Base-by-base conservation (phyloP, 1,140 invertebrate species). In the Tetragnatha versicolor region DNA sequence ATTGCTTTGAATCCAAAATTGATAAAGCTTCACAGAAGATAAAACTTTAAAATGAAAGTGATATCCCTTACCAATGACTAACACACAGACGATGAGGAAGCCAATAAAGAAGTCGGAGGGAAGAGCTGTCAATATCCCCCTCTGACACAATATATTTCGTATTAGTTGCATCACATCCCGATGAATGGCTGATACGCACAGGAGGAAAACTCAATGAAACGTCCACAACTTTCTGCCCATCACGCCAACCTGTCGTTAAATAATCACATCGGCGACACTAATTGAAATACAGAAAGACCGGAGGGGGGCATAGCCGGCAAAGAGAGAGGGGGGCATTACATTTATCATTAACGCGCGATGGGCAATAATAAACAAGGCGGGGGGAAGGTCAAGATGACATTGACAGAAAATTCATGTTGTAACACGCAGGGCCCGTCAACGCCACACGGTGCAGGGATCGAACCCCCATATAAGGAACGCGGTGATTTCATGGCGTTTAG, bases 291-390 rank as follows among this genome's bases (percentile, higher is more conserved):
- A 45, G 31, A 58, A 73, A 27, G 49, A 27, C 27, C 7, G 29
- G 27, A 29, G 65, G 22, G 22, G 29, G 51, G 27, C 29, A 31
- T 31, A 29, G 53, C 14, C 29, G 14, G 33, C 14, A 31, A 55
- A 9, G 14, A 6, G 53, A 25, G 49, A n/a, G n/a, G 49, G 20
- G 9, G n/a, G 3, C 2, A 76, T 76, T 65, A 76, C 73, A 76
- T 76, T 65, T 47, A 76, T 76, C 73, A 76, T 76, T 76, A 76
- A 76, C 73, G 73, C 42, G 73, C 73, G 53, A 65, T 76, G 60
- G 73, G 73, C 73, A 76, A 76, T 76, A 63, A 76, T 76, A 76
- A 76, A 76, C 73, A 76, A 76, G 73, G 45, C 20, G 37, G 20
- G 60, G 33, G 55, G 73, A 58, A 37, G 20, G 39, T 51, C 25